A percentile compares a stretch with the other conserved stretches of the same genome.
phyloP scores from a whole-genome alignment of 2,797 vertebrate species.

The Adelosebastes latens region DNA sequence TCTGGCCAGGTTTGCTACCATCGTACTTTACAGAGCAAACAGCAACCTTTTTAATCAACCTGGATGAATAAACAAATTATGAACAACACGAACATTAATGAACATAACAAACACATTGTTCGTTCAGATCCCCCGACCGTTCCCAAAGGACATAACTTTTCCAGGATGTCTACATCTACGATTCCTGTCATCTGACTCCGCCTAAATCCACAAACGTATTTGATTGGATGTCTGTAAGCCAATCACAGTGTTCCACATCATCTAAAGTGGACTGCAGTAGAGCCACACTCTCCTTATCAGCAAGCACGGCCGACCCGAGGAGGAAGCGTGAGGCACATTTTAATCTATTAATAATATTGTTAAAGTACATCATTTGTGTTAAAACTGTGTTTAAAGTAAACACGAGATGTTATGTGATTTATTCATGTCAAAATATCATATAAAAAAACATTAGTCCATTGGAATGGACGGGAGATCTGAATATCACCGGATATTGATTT shows the following conservation, averaged over 20 bases:
- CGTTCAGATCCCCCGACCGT: too few relatives aligned
- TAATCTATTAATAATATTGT: neutral
- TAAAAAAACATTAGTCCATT: neutral
- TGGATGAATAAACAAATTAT: neutral
- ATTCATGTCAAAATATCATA: neutral
- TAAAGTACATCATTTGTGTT: neutral
- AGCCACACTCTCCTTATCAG: neutral
- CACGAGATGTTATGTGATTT: neutral
- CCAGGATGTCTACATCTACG: too few relatives aligned
- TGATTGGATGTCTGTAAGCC: fast-evolving
- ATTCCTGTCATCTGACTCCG: too few relatives aligned
- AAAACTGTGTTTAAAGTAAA: neutral
- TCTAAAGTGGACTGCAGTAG: too few relatives aligned
- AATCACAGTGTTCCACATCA: too few relatives aligned
- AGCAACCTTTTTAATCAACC: neutral
- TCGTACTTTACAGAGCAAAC: neutral
- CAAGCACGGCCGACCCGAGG: neutral
- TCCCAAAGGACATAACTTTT: too few relatives aligned
- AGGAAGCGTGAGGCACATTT: neutral
- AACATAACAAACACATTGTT: too few relatives aligned
- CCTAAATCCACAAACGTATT: too few relatives aligned
- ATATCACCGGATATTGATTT: neutral
- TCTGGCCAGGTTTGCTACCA: neutral
- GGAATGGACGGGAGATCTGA: neutral
- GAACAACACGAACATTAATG: too few relatives aligned